Evolutionary conservation across 2,797 vertebrate species (phyloP).

Genomic region (Sebastes aleutianus): DNA sequence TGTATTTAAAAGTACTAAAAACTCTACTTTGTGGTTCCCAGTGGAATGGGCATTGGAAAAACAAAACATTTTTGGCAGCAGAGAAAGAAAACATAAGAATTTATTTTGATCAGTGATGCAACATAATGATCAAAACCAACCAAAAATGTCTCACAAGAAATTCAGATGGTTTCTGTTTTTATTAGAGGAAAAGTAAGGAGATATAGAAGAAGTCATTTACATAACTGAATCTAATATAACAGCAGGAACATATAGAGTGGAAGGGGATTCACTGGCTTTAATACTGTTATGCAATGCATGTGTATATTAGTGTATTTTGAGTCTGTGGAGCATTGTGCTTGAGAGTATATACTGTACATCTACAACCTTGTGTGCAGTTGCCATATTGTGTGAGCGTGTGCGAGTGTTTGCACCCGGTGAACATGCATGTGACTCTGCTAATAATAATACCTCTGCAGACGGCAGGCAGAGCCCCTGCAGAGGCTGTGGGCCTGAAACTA

Average conservation of each 20-base stretch:
- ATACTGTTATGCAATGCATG: neutral
- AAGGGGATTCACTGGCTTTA: neutral
- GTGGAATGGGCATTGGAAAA: neutral
- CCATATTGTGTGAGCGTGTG: neutral
- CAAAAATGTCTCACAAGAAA: neutral
- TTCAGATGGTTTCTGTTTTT: neutral
- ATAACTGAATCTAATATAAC: no score
- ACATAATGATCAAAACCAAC: neutral
- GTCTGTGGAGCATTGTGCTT: neutral
- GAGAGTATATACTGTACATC: neutral
- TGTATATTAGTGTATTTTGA: neutral
- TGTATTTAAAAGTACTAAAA: no score
- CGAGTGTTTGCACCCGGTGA: constrained; percentile 5
- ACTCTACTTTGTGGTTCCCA: neutral
- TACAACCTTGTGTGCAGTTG: neutral
- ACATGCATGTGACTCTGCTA: constrained; percentile 33
- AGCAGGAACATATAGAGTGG: neutral
- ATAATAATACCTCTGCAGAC: constrained; percentile 51
- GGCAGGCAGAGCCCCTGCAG: constrained; percentile 50
- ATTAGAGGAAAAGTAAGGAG: no score
- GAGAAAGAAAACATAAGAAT: no score
- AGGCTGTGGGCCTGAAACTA: constrained; percentile 42
- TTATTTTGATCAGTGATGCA: neutral
- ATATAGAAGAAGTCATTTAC: no score
- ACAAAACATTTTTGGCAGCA: no score